Conservation (phyloP, 2,888 invertebrate genomes). For the Himalopsyche anomala region DNA sequence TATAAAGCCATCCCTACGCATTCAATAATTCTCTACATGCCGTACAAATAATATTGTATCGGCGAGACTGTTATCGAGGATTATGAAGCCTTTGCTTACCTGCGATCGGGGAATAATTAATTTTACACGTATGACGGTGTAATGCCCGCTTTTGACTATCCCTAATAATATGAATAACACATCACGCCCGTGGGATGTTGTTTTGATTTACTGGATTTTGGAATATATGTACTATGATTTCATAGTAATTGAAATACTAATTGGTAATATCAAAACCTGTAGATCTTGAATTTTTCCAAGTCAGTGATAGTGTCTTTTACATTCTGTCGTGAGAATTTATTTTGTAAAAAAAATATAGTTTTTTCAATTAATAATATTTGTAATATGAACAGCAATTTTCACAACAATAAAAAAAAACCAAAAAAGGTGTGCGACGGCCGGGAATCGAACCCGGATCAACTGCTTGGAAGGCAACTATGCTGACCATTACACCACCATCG, state of each 20-base stretch:
- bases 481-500: conserved; percentile 79
- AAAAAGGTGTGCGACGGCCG: conserved; percentile 73
- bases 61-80: conserved; percentile 58
- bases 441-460: conserved; percentile 77
- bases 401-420: background rate
- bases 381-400: too few relatives aligned
- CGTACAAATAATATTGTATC: conserved; percentile 44
- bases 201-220: conserved; percentile 7
- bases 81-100: conserved; percentile 51
- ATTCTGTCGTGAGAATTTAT: too few relatives aligned
- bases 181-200: background rate
- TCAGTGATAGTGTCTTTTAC: too few relatives aligned
- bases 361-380: too few relatives aligned
- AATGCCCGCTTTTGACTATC: conserved; percentile 32
- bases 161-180: background rate
- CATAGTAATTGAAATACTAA: background rate
- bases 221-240: background rate
- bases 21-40: background rate
- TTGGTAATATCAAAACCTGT: background rate
- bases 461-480: conserved; percentile 80
- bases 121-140: conserved; percentile 37
- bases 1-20: conserved; percentile 7
- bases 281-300: too few relatives aligned
- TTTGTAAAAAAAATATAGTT: too few relatives aligned
- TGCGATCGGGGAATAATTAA: conserved; percentile 50